These are phyloP conservation scores for Ephialtes manifestator DNA, from an alignment of 2,888 invertebrate genomes.

Conservation along the genomic window DNA sequence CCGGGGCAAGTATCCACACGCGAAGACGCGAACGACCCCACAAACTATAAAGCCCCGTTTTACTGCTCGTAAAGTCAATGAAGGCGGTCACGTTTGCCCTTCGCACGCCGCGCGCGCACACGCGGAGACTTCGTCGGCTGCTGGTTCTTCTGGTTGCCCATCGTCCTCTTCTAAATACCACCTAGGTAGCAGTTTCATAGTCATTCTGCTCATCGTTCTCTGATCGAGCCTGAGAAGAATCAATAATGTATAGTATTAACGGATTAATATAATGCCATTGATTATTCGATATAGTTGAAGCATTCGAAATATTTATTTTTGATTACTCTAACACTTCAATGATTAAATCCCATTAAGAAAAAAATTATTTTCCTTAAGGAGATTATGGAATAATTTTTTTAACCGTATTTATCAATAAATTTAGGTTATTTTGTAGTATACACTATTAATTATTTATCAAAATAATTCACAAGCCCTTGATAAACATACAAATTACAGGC, in stretches of 20 bases:
- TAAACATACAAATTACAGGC: too few relatives aligned
- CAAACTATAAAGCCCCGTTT: slow-evolving; percentile 83
- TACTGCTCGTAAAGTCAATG: slow-evolving; percentile 84
- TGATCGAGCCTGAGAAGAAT: slow-evolving; percentile 21
- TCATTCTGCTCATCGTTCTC: slow-evolving; percentile 8
- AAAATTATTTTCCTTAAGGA: too few relatives aligned
- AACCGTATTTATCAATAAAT: too few relatives aligned
- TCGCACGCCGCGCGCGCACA: slow-evolving; percentile 76
- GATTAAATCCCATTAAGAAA: background rate
- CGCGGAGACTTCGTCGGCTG: slow-evolving; percentile 65
- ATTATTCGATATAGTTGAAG: background rate
- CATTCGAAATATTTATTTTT: background rate
- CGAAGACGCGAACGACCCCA: slow-evolving; percentile 75
- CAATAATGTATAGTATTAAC: background rate
- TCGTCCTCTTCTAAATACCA: slow-evolving; percentile 67
- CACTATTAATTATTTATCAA: too few relatives aligned
- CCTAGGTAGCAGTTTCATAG: slow-evolving; percentile 51
- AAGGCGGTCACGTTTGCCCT: slow-evolving; percentile 84
- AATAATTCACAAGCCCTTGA: too few relatives aligned
- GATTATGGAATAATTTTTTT: too few relatives aligned
- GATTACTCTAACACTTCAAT: background rate
- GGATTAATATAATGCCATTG: background rate
- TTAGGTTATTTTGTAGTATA: too few relatives aligned
- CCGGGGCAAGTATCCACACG: slow-evolving; percentile 71
- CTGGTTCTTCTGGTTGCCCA: slow-evolving; percentile 73